Base-by-base conservation (phyloP, 64 coral and sea anemone species). In the Platygyra sinensis region DNA sequence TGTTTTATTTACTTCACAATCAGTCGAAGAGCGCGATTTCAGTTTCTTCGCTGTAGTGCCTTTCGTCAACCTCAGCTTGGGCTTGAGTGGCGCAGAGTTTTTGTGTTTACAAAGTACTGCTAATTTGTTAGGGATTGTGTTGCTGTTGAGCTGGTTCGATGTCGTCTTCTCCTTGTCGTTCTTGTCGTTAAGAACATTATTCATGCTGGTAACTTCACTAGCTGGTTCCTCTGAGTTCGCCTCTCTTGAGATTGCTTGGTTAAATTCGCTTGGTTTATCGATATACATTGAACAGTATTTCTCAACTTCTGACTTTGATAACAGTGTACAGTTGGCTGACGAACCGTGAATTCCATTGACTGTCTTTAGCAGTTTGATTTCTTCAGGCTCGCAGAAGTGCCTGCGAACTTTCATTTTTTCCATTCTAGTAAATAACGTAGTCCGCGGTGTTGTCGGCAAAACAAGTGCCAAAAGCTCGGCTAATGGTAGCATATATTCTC, bases 351-450 rank as follows among this genome's bases (percentile, higher is more conserved):
- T 94, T 78, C 95, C 95, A 87, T 93, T 93, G 19, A 97, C 95
- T 72, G 95, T 94, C 78, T 97, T 97, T 0, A 97, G 92, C 20
- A 97, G 89, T 93, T 94, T 97, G 72, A 97, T 97, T 83, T 97
- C 95, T 39, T 73, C 88, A n/a, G 91, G 91, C 60, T 77, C 80
- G 84, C 95, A 97, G 81, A 94, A 97, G 93, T 97, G 95, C 81
- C 95, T 93, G 22, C 95, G 95, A 97, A 92, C 90, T 60, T 82
- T 80, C 72, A 97, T 97, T 69, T 97, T 97, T 94, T 97, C 95
- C 95, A 97, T 97, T 75, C 95, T 97, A 6, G 95, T 97, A 92
- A 97, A 97, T 67, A 97, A 71, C 46, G 95, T 97, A 72, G 95
- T 97, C 72, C 95, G 76, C 33, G 95, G 90, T 75, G 95, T 97